Evolutionary conservation across 2,113 vertebrate species (phyloP).

Genomic region (Microcebus lehilahytsara): DNA sequence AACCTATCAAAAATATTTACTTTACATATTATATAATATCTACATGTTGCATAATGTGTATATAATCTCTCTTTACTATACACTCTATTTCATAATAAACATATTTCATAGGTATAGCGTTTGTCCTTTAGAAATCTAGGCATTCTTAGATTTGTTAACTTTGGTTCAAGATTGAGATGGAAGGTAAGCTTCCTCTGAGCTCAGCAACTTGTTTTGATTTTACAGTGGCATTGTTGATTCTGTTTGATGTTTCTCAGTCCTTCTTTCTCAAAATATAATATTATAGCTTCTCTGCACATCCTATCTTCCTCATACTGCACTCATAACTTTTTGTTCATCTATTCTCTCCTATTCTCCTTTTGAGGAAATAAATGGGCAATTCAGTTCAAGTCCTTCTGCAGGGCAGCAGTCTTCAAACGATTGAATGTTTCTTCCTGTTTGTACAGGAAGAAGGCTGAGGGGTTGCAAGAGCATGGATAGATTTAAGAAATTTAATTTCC

Average conservation of each 20-base stretch:
- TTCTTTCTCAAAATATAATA: not conserved
- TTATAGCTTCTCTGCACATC: not conserved
- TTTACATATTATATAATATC: too few species aligned
- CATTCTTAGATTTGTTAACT: not conserved
- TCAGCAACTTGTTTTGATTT: not conserved
- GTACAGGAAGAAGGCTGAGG: not conserved
- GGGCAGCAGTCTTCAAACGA: not conserved
- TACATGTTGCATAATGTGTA: not conserved
- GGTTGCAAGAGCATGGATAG: not conserved
- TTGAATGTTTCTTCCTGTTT: not conserved
- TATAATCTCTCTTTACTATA: not conserved
- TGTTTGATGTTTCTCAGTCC: not conserved
- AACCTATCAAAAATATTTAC: not conserved
- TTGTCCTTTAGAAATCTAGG: slow-evolving; percentile 1
- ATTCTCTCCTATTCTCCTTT: not conserved
- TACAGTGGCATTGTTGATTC: not conserved
- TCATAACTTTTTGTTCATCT: not conserved
- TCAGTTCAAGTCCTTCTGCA: not conserved
- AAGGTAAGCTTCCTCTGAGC: not conserved
- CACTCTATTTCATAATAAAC: not conserved
- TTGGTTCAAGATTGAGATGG: not conserved
- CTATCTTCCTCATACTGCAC: not conserved
- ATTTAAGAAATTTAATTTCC: not conserved
- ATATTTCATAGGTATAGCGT: not conserved
- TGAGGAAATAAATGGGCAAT: not conserved